Evolutionary conservation across 2,888 invertebrate genomes (phyloP), one percentile per base, ranked within the genome.

Genomic region (Phymatocera aterrima): DNA sequence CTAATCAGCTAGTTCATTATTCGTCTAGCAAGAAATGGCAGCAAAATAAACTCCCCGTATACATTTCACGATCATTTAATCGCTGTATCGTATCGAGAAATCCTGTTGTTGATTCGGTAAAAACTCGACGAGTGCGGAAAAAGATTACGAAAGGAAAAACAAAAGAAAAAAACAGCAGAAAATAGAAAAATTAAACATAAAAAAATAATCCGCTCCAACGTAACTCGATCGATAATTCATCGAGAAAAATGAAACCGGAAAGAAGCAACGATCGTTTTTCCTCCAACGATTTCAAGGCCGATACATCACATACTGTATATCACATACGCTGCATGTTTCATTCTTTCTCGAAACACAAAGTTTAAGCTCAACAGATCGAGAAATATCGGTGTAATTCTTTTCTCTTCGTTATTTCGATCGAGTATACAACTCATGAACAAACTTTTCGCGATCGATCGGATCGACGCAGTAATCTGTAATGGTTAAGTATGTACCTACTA

Each of bases 11-110:
- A 87, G 87, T 87, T 65, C 83, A 60, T n/a, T n/a, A 79, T 80
- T 81, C 64, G 83, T 87, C 88, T 88, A 88, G 87, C 88, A 84
- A 86, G 88, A 87, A 82, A 85, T 87, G 87, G 83, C 82, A 75
- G 57, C 75, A 51, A 72, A 72, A 51, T 10, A 72, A 72, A 72
- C 34, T 48, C 31, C 21, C 43, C 31, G 24, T 12, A 72, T 51
- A 34, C 48, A 18, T 21, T 51, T 51, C 34, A 51, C 72, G 28
- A 72, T 18, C 34, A 34, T 72, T 46, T 46, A 31, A n/a, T 0
- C n/a, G 3, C 12, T 46, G 21, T 10, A 24, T n/a, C n/a, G n/a
- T n/a, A n/a, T n/a, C n/a, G n/a, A n/a, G n/a, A 10, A 57, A 12
- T 28, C 57, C 57, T 28, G 28, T n/a, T n/a, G n/a, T n/a, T n/a